Conservation (phyloP, 1,140 invertebrate genomes). For the Polyergus mexicanus region DNA sequence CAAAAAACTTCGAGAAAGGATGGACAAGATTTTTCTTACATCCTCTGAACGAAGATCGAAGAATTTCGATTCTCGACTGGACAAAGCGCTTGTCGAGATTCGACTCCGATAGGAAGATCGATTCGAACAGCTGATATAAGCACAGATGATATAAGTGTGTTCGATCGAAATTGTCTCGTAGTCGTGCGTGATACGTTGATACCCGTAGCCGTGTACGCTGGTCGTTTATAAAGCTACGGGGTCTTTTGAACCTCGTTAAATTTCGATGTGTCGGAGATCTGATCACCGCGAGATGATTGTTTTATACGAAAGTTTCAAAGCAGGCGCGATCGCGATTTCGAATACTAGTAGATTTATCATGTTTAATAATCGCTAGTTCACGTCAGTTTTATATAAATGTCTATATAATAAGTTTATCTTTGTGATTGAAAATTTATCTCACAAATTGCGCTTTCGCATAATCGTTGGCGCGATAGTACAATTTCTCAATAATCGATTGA, state of each 20-base stretch:
- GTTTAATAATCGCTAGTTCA: background rate
- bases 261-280: conserved; percentile 42
- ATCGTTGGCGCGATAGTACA: background rate
- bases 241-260: conserved; percentile 72
- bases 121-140: background rate
- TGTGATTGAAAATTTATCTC: conserved; percentile 27
- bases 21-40: too few relatives aligned
- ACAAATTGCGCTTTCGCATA: background rate
- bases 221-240: conserved; percentile 58
- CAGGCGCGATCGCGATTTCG: conserved; percentile 21
- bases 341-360: conserved; percentile 45
- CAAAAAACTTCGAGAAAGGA: too few relatives aligned
- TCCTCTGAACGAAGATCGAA: too few relatives aligned
- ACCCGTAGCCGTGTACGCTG: conserved; percentile 61
- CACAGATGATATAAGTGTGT: background rate
- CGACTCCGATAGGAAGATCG: too few relatives aligned
- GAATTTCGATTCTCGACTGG: too few relatives aligned
- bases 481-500: conserved; percentile 2
- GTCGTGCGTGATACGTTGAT: conserved; percentile 67
- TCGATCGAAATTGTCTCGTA: background rate
- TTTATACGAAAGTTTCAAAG: conserved; percentile 41
- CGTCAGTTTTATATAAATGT: conserved; percentile 34
- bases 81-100: too few relatives aligned
- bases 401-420: background rate
- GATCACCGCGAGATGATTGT: conserved; percentile 62